These are phyloP conservation scores for Moxostoma hubbsi DNA, from an alignment of 2,797 vertebrate genomes.

Conservation along the genomic window DNA sequence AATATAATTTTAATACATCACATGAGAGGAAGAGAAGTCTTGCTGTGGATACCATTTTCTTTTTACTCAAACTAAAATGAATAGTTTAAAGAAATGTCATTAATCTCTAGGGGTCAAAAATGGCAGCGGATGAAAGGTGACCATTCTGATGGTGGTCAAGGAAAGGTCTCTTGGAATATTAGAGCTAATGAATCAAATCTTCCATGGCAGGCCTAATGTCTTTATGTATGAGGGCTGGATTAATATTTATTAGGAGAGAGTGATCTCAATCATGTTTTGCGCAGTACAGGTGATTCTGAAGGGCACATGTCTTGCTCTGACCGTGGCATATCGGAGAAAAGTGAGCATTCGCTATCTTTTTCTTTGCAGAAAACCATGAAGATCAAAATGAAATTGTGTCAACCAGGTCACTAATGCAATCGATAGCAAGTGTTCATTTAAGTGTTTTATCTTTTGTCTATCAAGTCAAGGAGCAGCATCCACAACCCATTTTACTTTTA, in stretches of 20 bases:
- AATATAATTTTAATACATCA: too few relatives aligned
- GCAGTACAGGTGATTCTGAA: slow-evolving; percentile 7
- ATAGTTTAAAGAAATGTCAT: neutral
- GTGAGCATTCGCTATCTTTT: neutral
- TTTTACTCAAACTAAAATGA: neutral
- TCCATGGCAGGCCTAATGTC: slow-evolving; percentile 12
- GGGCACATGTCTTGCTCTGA: slow-evolving; percentile 17
- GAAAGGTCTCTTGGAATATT: slow-evolving; percentile 27
- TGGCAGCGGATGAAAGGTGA: slow-evolving; percentile 5
- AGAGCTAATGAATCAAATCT: slow-evolving; percentile 35
- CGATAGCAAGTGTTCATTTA: neutral
- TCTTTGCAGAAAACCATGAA: slow-evolving; percentile 45
- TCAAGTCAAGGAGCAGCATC: too few relatives aligned
- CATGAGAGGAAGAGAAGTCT: neutral
- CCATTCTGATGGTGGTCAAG: neutral
- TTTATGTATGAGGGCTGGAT: slow-evolving; percentile 37
- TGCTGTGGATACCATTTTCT: neutral
- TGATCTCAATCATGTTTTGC: slow-evolving; percentile 21
- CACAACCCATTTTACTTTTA: too few relatives aligned
- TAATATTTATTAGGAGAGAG: slow-evolving; percentile 49
- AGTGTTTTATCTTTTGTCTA: too few relatives aligned
- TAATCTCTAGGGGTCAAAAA: slow-evolving; percentile 12
- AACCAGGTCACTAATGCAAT: neutral
- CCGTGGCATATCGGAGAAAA: slow-evolving; percentile 28
- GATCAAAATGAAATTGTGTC: slow-evolving; percentile 21